These are phyloP conservation scores for Cremastinae sp. DNA, from an alignment of 2,888 invertebrate species.

Conservation along the genomic window DNA sequence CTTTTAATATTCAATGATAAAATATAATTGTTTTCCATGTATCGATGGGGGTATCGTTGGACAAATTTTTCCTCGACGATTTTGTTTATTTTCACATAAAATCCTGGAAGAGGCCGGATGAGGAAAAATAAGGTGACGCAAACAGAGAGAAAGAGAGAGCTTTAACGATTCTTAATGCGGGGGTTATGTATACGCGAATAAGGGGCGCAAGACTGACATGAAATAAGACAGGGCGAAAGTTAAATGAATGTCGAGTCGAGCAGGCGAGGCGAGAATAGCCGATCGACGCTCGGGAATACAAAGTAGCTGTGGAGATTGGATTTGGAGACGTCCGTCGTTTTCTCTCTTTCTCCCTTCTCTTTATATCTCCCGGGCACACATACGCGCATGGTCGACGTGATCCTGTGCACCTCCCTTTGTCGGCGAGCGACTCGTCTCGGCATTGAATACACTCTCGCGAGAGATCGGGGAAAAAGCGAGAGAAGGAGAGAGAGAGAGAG, in stretches of 20 bases:
- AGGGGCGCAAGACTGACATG: slow-evolving; percentile 56
- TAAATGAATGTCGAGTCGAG: slow-evolving; percentile 65
- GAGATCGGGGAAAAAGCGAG: slow-evolving; percentile 17
- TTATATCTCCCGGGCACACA: background rate
- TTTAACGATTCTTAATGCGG: slow-evolving; percentile 64
- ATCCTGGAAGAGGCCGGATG: slow-evolving; percentile 20
- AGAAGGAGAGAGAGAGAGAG: slow-evolving; percentile 20
- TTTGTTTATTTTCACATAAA: slow-evolving; percentile 9
- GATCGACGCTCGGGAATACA: slow-evolving; percentile 64
- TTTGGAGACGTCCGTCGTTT: slow-evolving; percentile 59
- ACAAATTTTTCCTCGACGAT: background rate
- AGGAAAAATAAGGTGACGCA: slow-evolving; percentile 27
- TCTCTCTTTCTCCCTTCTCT: slow-evolving; percentile 11
- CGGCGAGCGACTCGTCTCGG: slow-evolving; percentile 39
- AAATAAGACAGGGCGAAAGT: slow-evolving; percentile 64
- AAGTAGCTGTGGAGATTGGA: slow-evolving; percentile 66
- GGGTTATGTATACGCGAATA: slow-evolving; percentile 56
- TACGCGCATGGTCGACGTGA: slow-evolving; percentile 4
- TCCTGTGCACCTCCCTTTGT: slow-evolving; percentile 48
- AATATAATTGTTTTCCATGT: too few species aligned
- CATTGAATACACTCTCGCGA: slow-evolving; percentile 44
- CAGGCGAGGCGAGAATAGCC: slow-evolving; percentile 63
- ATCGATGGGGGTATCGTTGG: too few species aligned
- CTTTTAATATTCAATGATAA: too few species aligned
- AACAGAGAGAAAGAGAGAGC: slow-evolving; percentile 35